phyloP scores from a whole-genome alignment of 1,140 invertebrate species.

The Megalopta genalis region DNA sequence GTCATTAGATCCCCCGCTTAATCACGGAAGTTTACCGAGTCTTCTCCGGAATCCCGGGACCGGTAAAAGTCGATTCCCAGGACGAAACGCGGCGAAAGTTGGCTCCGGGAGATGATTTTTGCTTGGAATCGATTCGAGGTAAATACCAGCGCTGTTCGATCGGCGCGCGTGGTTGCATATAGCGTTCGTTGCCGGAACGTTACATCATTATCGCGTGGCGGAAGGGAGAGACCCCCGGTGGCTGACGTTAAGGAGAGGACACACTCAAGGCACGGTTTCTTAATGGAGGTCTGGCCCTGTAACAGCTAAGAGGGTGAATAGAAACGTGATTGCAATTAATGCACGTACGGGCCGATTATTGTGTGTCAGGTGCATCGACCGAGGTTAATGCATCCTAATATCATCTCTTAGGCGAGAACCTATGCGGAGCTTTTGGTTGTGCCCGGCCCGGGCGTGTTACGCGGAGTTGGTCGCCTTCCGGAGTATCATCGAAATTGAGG shows the following conservation, averaged over 20 bases:
- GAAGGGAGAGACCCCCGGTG: neutral
- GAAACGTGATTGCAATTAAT: constrained; percentile 65
- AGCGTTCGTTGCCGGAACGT: neutral
- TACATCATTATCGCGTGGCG: constrained; percentile 20
- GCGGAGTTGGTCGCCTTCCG: constrained; percentile 3
- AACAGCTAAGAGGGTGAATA: constrained; percentile 59
- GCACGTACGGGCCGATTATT: constrained; percentile 64
- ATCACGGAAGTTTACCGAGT: too few species aligned
- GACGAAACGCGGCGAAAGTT: neutral
- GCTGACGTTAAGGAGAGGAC: constrained; percentile 31
- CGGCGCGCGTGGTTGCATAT: neutral
- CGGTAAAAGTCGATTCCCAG: neutral
- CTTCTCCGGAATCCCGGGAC: too few species aligned
- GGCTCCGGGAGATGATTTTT: neutral
- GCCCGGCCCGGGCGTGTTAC: neutral
- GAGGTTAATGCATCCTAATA: constrained; percentile 62
- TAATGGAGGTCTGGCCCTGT: constrained; percentile 56
- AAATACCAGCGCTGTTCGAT: neutral
- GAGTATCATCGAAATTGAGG: neutral
- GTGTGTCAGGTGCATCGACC: constrained; percentile 55
- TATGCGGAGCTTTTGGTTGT: neutral
- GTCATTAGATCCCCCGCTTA: too few species aligned
- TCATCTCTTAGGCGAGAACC: constrained; percentile 47
- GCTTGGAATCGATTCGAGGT: neutral
- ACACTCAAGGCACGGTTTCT: constrained; percentile 57